Percentiles rank a stretch among this genome's conserved stretches.
phyloP scores from a whole-genome alignment of 1,140 invertebrate species.

The Heliconius himera region DNA sequence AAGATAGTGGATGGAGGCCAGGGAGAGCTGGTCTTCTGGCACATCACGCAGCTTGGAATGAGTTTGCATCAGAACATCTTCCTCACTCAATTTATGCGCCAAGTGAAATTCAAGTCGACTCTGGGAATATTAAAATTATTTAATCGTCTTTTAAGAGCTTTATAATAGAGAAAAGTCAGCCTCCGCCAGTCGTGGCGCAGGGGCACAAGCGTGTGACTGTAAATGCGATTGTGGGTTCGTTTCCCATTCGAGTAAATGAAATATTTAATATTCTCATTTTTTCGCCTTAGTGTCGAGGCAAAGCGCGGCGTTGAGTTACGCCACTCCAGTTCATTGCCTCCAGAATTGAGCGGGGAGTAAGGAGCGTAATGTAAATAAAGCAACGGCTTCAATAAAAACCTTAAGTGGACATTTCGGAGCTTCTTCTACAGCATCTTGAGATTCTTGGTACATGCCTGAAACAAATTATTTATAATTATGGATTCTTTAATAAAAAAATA shows the following conservation, averaged over 20 bases:
- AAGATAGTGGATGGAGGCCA: constrained; percentile 98
- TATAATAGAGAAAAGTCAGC: no score
- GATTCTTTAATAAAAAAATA: neutral
- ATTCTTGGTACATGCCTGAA: constrained; percentile 85
- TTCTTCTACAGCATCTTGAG: constrained; percentile 84
- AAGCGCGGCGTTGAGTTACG: no score
- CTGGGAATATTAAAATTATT: constrained; percentile 44
- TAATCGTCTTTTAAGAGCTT: neutral
- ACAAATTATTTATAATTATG: constrained; percentile 23
- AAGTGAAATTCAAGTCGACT: constrained; percentile 95
- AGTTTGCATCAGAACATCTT: constrained; percentile 90
- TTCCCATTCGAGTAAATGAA: no score
- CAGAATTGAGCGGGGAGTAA: no score
- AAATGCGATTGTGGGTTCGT: no score
- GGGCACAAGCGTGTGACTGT: no score
- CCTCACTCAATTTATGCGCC: constrained; percentile 95
- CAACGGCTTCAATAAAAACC: constrained; percentile 42
- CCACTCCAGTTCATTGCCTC: no score
- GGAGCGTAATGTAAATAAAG: no score
- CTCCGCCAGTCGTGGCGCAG: no score
- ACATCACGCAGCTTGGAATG: constrained; percentile 93
- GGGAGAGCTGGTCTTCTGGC: constrained; percentile 96
- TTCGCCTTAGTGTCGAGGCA: no score
- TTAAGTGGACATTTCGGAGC: constrained; percentile 85
- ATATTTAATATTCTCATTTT: no score